phyloP scores from a whole-genome alignment of 2,888 invertebrate species.

The Branchipolynoe longqiensis region DNA sequence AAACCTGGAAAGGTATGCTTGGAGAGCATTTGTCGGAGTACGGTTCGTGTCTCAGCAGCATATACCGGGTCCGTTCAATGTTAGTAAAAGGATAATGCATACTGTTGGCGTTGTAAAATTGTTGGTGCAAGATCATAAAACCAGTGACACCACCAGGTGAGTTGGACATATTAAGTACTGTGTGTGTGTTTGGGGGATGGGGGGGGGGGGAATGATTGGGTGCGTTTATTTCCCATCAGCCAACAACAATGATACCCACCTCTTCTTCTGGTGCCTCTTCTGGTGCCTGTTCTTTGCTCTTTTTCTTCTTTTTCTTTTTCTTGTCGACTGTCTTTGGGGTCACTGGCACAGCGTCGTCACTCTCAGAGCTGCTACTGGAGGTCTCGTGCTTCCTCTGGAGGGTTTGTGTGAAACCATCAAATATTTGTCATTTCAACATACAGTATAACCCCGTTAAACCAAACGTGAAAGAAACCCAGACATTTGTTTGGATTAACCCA shows the following conservation, averaged over 20 bases:
- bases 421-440: not conserved
- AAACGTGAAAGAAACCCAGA: not conserved
- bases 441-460: too few relatives aligned
- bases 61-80: too few relatives aligned
- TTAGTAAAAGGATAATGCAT: not conserved
- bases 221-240: not conserved
- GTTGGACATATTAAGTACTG: too few relatives aligned
- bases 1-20: too few relatives aligned
- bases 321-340: constrained; percentile 73
- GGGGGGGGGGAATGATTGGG: not conserved
- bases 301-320: constrained; percentile 77
- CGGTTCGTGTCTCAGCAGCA: too few relatives aligned
- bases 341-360: constrained; percentile 50
- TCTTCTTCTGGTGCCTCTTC: constrained; percentile 64
- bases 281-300: constrained; percentile 71
- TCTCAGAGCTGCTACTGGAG: constrained; percentile 64
- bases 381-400: constrained; percentile 73
- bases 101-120: not conserved
- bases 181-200: not conserved
- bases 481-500: too few relatives aligned
- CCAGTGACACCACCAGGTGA: not conserved
- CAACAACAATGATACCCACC: not conserved
- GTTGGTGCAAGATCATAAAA: not conserved
- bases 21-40: too few relatives aligned
- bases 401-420: too few relatives aligned